These are phyloP conservation scores for Scaptomyza tumidula DNA, from an alignment of 2,888 invertebrate species.

Conservation along the genomic window DNA sequence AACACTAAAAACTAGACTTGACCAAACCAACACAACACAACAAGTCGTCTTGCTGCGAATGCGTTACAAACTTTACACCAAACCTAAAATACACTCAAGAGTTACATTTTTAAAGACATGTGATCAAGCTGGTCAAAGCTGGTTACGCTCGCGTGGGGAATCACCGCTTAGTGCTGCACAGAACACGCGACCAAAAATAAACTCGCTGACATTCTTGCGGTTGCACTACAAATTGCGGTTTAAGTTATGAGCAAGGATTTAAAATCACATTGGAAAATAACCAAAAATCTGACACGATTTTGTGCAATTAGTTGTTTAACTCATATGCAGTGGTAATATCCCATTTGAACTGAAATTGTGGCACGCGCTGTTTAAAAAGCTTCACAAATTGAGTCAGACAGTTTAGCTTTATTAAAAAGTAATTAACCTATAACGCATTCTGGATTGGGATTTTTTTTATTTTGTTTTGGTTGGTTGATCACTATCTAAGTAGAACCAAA, in stretches of 20 bases:
- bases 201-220: slow-evolving; percentile 56
- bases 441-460: slow-evolving; percentile 34
- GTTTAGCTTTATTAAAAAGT: background rate
- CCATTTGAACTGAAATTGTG: slow-evolving; percentile 20
- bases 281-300: background rate
- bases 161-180: slow-evolving; percentile 4
- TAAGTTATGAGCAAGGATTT: background rate
- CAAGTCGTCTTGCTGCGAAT: background rate
- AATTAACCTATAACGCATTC: slow-evolving; percentile 20
- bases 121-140: slow-evolving; percentile 27
- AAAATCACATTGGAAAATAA: background rate
- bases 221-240: slow-evolving; percentile 3
- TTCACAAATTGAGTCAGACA: slow-evolving; percentile 5
- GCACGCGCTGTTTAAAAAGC: slow-evolving; percentile 13
- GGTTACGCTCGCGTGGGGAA: slow-evolving; percentile 44
- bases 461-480: background rate
- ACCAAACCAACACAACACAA: background rate
- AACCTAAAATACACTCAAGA: background rate
- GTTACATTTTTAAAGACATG: background rate
- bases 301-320: slow-evolving; percentile 5
- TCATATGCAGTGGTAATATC: slow-evolving; percentile 8
- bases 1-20: background rate
- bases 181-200: slow-evolving; percentile 14
- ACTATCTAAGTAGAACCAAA: slow-evolving; percentile 4
- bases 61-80: background rate